A percentile compares a stretch with the other conserved stretches of the same genome.
These are phyloP conservation scores for Phocoena phocoena DNA, from an alignment of 2,113 vertebrate species.

Conservation along the genomic window DNA sequence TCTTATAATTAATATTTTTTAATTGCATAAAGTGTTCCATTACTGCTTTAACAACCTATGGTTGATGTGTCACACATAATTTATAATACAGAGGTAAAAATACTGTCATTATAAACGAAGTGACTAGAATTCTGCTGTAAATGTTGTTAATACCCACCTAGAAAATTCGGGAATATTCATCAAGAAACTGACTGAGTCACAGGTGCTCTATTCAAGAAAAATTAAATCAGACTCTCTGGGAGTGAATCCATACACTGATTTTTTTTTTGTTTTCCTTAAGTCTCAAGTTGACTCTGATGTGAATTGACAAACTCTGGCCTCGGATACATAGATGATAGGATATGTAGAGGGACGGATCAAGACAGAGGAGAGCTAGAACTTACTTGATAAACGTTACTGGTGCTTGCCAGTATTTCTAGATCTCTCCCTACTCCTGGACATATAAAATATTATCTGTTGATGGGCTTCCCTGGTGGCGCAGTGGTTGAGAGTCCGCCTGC, in stretches of 20 bases:
- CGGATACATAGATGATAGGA: background rate
- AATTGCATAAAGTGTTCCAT: background rate
- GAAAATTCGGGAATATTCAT: background rate
- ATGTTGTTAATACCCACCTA: background rate
- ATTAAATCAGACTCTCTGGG: background rate
- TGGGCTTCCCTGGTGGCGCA: too few species aligned
- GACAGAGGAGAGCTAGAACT: background rate
- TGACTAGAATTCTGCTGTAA: background rate
- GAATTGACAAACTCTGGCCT: background rate
- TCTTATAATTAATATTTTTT: constrained; percentile 5
- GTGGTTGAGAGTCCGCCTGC: too few species aligned
- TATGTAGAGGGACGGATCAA: background rate
- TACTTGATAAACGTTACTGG: background rate
- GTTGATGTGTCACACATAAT: background rate
- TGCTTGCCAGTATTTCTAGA: background rate
- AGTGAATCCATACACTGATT: too few species aligned
- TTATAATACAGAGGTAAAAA: background rate
- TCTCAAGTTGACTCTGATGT: background rate
- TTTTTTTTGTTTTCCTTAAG: background rate
- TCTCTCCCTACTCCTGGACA: background rate
- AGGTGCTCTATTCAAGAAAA: background rate
- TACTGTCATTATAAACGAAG: background rate
- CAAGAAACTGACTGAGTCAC: background rate
- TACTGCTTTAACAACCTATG: background rate
- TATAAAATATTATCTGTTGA: background rate